phyloP scores from a whole-genome alignment of 2,797 vertebrate genomes.

The Manis pentadactyla region DNA sequence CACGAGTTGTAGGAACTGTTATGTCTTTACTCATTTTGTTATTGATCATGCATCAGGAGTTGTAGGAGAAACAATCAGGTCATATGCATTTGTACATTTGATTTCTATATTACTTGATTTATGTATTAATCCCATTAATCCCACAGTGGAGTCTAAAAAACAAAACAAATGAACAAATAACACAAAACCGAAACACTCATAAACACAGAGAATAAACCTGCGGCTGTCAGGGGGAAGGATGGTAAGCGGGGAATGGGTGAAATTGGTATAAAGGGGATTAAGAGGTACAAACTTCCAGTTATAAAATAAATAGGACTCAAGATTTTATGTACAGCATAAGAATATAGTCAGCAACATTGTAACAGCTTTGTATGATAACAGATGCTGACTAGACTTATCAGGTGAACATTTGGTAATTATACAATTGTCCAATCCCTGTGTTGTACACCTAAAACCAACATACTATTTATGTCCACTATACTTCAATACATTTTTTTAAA shows the following conservation, averaged over 20 bases:
- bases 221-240: not conserved
- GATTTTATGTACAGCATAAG: rapidly evolving
- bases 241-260: not conserved
- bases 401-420: not conserved
- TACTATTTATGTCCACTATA: not conserved
- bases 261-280: too few species aligned
- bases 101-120: too few species aligned
- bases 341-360: rapidly evolving
- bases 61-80: too few species aligned
- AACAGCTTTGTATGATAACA: not conserved
- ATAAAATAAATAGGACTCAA: not conserved
- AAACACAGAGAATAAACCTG: not conserved
- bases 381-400: too few species aligned
- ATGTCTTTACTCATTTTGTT: too few species aligned
- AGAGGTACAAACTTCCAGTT: not conserved
- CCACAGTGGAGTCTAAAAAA: not conserved
- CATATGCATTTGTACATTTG: too few species aligned
- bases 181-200: not conserved
- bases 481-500: not conserved
- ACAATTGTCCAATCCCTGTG: not conserved
- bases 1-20: too few species aligned
- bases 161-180: not conserved
- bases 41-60: too few species aligned
- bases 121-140: too few species aligned
- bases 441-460: not conserved